Conservation (phyloP, 1,140 invertebrate species). For the Musca domestica region DNA sequence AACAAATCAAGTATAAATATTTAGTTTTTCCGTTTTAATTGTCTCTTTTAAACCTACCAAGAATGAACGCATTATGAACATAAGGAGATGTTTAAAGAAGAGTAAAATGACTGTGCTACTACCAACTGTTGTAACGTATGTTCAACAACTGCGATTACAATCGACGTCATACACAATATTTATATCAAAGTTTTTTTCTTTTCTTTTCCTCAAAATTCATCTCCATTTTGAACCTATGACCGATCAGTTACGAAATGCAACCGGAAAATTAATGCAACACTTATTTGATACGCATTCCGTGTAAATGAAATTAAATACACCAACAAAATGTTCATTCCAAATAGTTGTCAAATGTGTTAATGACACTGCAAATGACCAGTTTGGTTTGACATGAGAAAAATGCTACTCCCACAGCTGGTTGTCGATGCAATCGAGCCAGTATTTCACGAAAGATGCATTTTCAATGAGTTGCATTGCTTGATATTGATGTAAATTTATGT, state of each 20-base stretch:
- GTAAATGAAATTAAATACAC: neutral
- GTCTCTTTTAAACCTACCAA: constrained; percentile 30
- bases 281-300: neutral
- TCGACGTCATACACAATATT: constrained; percentile 31
- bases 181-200: constrained; percentile 28
- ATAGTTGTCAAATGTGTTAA: too few species aligned
- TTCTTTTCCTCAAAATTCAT: neutral
- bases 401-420: too few species aligned
- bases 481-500: too few species aligned
- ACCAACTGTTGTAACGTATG: constrained; percentile 5
- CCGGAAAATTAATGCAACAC: neutral
- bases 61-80: constrained; percentile 41
- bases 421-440: too few species aligned
- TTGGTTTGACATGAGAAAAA: too few species aligned
- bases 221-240: neutral
- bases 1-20: neutral
- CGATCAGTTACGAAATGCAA: neutral
- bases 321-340: neutral
- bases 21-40: neutral
- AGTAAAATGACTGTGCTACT: neutral
- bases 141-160: constrained; percentile 35
- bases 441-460: too few species aligned
- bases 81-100: neutral
- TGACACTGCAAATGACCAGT: too few species aligned
- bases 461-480: too few species aligned